These are phyloP conservation scores for Myotis davidii DNA, from an alignment of 2,113 vertebrate genomes.

Conservation along the genomic window DNA sequence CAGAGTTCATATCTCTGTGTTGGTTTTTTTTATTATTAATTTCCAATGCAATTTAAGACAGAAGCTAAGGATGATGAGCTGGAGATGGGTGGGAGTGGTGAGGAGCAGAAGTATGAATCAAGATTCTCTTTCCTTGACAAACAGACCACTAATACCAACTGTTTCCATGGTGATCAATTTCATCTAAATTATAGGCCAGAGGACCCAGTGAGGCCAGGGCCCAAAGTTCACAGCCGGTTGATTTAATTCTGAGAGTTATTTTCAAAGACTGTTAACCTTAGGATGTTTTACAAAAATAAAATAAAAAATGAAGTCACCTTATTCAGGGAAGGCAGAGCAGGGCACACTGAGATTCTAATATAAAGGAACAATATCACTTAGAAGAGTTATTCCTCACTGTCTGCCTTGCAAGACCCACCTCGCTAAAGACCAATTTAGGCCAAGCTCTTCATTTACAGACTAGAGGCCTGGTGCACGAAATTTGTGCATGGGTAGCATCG, in stretches of 20 bases:
- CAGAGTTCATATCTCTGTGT: constrained; percentile 26
- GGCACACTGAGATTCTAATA: background rate
- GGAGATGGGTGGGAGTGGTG: background rate
- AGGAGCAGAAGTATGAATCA: background rate
- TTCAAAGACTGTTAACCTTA: constrained; percentile 40
- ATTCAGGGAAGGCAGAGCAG: background rate
- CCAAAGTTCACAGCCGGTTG: background rate
- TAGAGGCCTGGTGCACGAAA: no score
- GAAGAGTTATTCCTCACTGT: background rate
- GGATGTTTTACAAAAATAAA: constrained; percentile 1
- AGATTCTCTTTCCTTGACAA: constrained; percentile 9
- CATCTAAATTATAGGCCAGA: background rate
- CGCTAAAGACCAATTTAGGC: background rate
- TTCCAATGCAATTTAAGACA: constrained; percentile 60
- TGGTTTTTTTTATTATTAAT: constrained; percentile 28
- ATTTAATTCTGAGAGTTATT: constrained; percentile 60
- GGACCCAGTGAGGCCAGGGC: background rate
- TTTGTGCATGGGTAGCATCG: no score
- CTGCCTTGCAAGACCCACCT: background rate
- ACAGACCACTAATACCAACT: background rate
- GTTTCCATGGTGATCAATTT: constrained; percentile 46
- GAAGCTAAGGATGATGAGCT: constrained; percentile 42
- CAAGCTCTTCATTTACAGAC: constrained; percentile 20
- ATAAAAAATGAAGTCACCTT: background rate
- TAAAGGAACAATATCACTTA: background rate